These are phyloP conservation scores for Urocitellus parryii DNA, from an alignment of 2,113 vertebrate species.

Conservation along the genomic window DNA sequence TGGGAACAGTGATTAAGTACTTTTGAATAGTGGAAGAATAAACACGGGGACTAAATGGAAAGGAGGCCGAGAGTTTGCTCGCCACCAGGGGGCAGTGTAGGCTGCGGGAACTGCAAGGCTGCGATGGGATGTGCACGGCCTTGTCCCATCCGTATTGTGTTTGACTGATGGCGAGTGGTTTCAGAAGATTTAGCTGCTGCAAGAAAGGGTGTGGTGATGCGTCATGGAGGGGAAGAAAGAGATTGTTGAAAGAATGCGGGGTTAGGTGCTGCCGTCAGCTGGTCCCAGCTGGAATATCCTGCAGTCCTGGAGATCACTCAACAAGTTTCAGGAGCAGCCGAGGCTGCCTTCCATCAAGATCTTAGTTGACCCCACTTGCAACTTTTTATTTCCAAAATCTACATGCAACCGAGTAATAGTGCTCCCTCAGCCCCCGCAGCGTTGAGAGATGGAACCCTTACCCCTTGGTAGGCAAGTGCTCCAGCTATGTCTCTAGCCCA, in stretches of 20 bases:
- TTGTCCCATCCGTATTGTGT: background rate
- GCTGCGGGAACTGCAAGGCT: background rate
- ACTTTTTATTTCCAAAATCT: background rate
- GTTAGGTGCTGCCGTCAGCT: background rate
- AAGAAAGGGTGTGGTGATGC: background rate
- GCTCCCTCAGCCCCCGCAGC: fast-evolving
- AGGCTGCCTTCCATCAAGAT: background rate
- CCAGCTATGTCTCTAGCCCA: too few species aligned
- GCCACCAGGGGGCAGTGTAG: conserved; percentile 74
- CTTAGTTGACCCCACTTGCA: background rate
- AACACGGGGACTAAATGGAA: background rate
- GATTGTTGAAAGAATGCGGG: background rate
- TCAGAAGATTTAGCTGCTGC: background rate
- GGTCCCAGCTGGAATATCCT: background rate
- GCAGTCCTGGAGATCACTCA: background rate
- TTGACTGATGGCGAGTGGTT: background rate
- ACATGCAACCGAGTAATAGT: background rate
- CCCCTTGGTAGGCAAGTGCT: too few species aligned
- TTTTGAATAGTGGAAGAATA: background rate
- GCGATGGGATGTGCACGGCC: fast-evolving
- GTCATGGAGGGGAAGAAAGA: background rate
- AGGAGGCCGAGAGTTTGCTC: background rate
- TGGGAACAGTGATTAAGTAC: background rate
- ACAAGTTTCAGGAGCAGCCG: background rate
- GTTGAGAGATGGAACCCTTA: too few species aligned